phyloP scores from a whole-genome alignment of 2,888 invertebrate genomes.

The Leptarthrus brevirostris region DNA sequence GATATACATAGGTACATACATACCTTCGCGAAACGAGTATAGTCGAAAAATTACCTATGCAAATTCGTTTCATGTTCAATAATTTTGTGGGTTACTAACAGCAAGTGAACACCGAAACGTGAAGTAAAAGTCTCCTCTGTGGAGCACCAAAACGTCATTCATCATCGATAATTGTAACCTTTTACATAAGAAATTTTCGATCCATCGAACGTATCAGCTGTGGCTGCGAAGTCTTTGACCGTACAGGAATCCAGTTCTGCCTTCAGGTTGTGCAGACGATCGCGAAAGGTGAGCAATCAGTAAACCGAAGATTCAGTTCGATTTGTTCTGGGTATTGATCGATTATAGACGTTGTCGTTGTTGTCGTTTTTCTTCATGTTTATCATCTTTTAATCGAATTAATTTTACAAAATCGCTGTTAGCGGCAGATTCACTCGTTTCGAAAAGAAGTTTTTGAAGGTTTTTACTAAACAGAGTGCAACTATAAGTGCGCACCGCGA shows the following conservation, averaged over 20 bases:
- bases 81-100: constrained; percentile 4
- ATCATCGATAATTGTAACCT: constrained; percentile 40
- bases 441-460: constrained; percentile 14
- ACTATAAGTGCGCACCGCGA: not conserved
- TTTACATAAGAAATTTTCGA: constrained; percentile 37
- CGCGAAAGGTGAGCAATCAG: not conserved
- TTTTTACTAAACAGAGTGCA: not conserved
- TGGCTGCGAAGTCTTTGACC: constrained; percentile 29
- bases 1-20: not conserved
- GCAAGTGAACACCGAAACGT: constrained; percentile 21
- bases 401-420: too few species aligned
- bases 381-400: not conserved
- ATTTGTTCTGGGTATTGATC: constrained; percentile 32
- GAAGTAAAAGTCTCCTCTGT: constrained; percentile 8
- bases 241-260: constrained; percentile 26
- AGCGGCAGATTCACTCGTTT: not conserved
- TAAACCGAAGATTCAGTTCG: not conserved
- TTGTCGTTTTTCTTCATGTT: not conserved
- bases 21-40: not conserved
- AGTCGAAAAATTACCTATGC: constrained; percentile 8
- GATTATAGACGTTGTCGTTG: not conserved
- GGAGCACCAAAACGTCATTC: constrained; percentile 9
- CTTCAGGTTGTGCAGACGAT: not conserved
- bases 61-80: not conserved
- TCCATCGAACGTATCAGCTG: constrained; percentile 24